Percentiles rank a stretch among this genome's conserved stretches.
Evolutionary conservation across 2,797 vertebrate genomes (phyloP).

Genomic region (Rhinatrema bivittatum): DNA sequence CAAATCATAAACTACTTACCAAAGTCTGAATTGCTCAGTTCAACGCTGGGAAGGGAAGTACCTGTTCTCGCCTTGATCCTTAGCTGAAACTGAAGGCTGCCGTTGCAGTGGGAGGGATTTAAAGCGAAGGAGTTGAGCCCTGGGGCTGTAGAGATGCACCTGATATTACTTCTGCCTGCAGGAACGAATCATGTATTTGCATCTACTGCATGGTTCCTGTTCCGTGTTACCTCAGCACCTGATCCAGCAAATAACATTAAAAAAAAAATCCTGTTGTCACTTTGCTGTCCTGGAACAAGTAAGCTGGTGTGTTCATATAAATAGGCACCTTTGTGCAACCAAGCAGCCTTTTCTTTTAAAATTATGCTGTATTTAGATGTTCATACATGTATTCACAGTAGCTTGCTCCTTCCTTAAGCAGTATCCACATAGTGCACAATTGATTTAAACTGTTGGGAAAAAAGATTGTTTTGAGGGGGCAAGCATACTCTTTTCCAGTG

Average conservation of each 20-base stretch:
- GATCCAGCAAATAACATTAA: constrained; percentile 16
- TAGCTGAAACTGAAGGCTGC: constrained; percentile 72
- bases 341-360: background rate
- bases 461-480: too few species aligned
- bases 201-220: constrained; percentile 41
- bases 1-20: constrained; percentile 45
- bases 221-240: constrained; percentile 37
- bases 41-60: constrained; percentile 49
- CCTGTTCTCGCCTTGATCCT: constrained; percentile 56
- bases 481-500: too few species aligned
- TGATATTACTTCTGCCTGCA: constrained; percentile 91
- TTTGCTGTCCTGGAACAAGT: constrained; percentile 35
- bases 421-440: too few species aligned
- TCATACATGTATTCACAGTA: background rate
- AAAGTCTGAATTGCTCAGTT: constrained; percentile 20
- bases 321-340: background rate
- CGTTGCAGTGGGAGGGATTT: constrained; percentile 82
- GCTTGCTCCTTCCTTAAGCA: too few species aligned
- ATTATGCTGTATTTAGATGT: background rate
- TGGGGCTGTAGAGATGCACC: constrained; percentile 87
- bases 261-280: constrained; percentile 22
- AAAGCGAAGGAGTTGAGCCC: constrained; percentile 85
- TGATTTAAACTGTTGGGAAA: too few species aligned
- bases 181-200: constrained; percentile 83
- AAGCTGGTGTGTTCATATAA: constrained; percentile 3